Percentiles rank a stretch among this genome's conserved stretches.
Conservation (phyloP, 2,113 vertebrate species). For the Bambusicola thoracicus region DNA sequence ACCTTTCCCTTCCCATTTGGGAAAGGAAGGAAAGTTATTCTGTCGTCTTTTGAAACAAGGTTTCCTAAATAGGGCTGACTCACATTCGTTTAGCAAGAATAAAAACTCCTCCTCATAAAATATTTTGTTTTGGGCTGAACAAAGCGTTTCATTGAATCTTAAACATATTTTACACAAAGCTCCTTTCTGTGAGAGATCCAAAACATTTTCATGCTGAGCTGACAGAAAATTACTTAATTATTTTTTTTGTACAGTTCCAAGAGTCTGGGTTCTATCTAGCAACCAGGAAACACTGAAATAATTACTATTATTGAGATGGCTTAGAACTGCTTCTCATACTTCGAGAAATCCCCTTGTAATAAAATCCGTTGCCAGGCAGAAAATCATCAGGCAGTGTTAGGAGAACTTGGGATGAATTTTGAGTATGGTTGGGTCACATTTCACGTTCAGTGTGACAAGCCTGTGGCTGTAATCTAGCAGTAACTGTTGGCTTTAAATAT, state of each 20-base stretch:
- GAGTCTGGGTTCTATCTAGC: conserved; percentile 14
- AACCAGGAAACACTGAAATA: conserved; percentile 41
- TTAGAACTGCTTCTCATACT: conserved; percentile 38
- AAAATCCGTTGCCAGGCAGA: conserved; percentile 55
- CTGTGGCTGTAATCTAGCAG: conserved; percentile 50
- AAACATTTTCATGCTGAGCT: conserved; percentile 44
- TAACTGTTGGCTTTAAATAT: conserved; percentile 44
- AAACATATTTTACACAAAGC: conserved; percentile 5
- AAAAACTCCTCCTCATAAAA: not conserved
- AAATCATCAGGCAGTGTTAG: conserved; percentile 41
- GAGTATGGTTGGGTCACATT: conserved; percentile 31
- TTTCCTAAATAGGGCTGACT: conserved; percentile 23
- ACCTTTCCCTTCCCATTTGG: not conserved
- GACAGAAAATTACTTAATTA: conserved; percentile 19
- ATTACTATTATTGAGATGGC: conserved; percentile 25
- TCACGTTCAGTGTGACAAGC: conserved; percentile 56
- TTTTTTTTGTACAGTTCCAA: conserved; percentile 5
- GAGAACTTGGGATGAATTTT: conserved; percentile 62
- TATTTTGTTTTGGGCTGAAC: conserved; percentile 27
- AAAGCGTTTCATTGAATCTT: conserved; percentile 29
- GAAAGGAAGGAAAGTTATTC: not conserved
- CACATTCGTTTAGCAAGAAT: not conserved
- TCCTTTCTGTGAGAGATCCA: conserved; percentile 30
- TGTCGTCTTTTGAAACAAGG: conserved; percentile 9
- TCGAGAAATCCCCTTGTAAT: conserved; percentile 55